These are phyloP conservation scores for Panopea generosa DNA, from an alignment of 2,888 invertebrate species.

Conservation along the genomic window DNA sequence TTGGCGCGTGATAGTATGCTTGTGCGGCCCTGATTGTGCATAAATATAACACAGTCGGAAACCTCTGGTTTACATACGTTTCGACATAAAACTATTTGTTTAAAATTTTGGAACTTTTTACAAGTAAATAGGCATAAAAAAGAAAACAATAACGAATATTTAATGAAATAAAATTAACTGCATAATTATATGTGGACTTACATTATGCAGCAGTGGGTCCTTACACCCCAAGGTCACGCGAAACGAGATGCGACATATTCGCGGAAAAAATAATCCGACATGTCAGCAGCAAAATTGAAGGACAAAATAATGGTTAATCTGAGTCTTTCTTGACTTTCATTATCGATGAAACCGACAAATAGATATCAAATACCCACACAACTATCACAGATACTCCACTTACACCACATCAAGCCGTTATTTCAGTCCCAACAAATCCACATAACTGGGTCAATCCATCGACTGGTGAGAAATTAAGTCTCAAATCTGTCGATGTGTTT, in stretches of 20 bases:
- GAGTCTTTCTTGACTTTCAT: no score
- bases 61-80: no score
- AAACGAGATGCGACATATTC: slow-evolving; percentile 58
- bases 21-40: slow-evolving; percentile 66
- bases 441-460: no score
- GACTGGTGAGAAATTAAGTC: no score
- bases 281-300: slow-evolving; percentile 20
- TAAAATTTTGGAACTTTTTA: not conserved
- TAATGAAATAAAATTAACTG: no score
- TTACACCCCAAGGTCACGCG: slow-evolving; percentile 53
- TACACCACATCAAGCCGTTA: not conserved
- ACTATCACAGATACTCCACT: not conserved
- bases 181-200: no score
- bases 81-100: no score
- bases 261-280: slow-evolving; percentile 61
- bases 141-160: no score
- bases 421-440: no score
- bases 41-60: slow-evolving; percentile 39
- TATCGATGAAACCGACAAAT: not conserved
- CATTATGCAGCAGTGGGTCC: no score
- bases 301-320: not conserved
- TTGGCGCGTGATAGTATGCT: slow-evolving; percentile 81
- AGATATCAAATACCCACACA: not conserved
- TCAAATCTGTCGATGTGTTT: no score
- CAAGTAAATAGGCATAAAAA: not conserved